These are phyloP conservation scores for Bambusicola thoracicus DNA, from an alignment of 2,113 vertebrate genomes.

Conservation along the genomic window DNA sequence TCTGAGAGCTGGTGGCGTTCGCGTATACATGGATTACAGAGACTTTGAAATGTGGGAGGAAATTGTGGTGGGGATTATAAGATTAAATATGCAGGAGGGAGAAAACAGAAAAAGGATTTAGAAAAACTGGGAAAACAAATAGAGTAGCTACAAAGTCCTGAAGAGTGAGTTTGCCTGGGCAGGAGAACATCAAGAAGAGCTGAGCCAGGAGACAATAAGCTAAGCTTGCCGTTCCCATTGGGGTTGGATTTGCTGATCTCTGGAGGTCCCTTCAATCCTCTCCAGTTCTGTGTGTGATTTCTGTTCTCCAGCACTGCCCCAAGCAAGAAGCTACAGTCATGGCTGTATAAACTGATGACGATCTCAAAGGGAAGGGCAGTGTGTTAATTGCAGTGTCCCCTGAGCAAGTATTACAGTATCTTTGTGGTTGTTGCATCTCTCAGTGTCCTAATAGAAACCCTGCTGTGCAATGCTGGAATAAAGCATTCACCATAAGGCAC, in stretches of 20 bases:
- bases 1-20: neutral
- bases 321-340: neutral
- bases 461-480: neutral
- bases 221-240: neutral
- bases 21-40: neutral
- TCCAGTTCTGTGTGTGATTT: neutral
- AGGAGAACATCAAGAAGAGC: too few species aligned
- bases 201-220: neutral
- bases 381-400: neutral
- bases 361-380: neutral
- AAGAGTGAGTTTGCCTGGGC: neutral
- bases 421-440: neutral
- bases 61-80: neutral
- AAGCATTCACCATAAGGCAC: neutral
- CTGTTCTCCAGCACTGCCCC: neutral
- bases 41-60: neutral
- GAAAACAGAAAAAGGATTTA: neutral
- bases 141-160: neutral
- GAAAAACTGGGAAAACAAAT: neutral
- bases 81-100: neutral
- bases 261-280: too few species aligned
- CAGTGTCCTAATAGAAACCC: rapidly evolving
- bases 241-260: too few species aligned
- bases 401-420: neutral
- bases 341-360: neutral